Percentiles rank a stretch among this genome's conserved stretches.
These are phyloP conservation scores for Arbacia lixula DNA, from an alignment of 53 echinoderm and acorn worm genomes.

Conservation along the genomic window DNA sequence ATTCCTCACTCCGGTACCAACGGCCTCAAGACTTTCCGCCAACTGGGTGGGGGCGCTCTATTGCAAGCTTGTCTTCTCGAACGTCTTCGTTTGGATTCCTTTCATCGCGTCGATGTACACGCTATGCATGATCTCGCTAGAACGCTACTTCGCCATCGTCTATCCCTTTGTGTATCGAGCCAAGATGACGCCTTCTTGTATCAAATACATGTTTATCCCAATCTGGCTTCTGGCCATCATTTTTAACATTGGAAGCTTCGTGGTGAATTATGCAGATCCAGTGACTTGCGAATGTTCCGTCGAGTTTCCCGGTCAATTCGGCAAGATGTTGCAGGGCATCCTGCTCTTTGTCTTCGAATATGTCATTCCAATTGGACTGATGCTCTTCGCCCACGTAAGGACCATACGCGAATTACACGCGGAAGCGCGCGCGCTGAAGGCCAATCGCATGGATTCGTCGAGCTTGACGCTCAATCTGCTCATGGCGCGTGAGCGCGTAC, in stretches of 20 bases:
- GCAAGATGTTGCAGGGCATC: slow-evolving; percentile 66
- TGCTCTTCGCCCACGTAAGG: slow-evolving; percentile 68
- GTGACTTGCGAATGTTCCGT: slow-evolving; percentile 43
- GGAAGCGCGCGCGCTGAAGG: slow-evolving; percentile 64
- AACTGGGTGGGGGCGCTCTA: slow-evolving; percentile 69
- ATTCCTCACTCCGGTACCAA: slow-evolving; percentile 56
- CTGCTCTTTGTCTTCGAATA: slow-evolving; percentile 67
- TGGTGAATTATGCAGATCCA: slow-evolving; percentile 50
- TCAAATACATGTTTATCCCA: slow-evolving; percentile 57
- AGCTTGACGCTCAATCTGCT: slow-evolving; percentile 69
- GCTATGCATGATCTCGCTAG: slow-evolving; percentile 76
- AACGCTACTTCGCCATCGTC: slow-evolving; percentile 82
- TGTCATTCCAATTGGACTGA: slow-evolving; percentile 71
- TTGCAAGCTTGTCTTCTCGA: slow-evolving; percentile 81
- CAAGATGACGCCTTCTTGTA: slow-evolving; percentile 64
- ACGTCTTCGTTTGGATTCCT: slow-evolving; percentile 80
- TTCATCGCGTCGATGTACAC: slow-evolving; percentile 86
- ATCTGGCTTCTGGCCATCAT: slow-evolving; percentile 58
- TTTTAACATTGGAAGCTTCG: slow-evolving; percentile 67
- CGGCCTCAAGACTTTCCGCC: slow-evolving; percentile 21
- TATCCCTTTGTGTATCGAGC: slow-evolving; percentile 70
- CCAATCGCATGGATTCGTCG: slow-evolving; percentile 54
- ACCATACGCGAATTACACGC: slow-evolving; percentile 62
- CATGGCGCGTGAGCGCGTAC: slow-evolving; percentile 72
- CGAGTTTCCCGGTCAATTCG: slow-evolving; percentile 54